Conservation (phyloP, 1,140 invertebrate genomes). For the Brachionus calyciflorus region DNA sequence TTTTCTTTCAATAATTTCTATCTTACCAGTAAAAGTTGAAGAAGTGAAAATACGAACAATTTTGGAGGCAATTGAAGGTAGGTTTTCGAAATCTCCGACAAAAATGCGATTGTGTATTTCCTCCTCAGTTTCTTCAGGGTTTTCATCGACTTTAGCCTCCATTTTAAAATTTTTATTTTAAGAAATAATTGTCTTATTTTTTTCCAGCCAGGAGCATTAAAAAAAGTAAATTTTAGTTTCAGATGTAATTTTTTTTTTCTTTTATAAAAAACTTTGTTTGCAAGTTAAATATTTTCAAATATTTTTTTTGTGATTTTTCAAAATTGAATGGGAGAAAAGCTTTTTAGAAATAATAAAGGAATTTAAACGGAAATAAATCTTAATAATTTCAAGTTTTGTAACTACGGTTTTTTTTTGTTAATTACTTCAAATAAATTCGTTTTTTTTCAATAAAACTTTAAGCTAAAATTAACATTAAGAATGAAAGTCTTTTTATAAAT, state of each 20-base stretch:
- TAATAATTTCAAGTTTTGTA: background rate
- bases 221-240: too few relatives aligned
- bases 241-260: too few relatives aligned
- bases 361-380: background rate
- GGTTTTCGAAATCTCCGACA: slow-evolving; percentile 76
- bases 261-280: too few relatives aligned
- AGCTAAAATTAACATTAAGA: background rate
- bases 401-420: slow-evolving; percentile 32
- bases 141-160: slow-evolving; percentile 6
- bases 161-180: background rate
- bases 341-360: background rate
- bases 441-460: too few relatives aligned
- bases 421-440: background rate
- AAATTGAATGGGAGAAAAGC: background rate
- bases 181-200: too few relatives aligned
- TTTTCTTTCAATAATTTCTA: background rate
- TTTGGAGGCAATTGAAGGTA: slow-evolving; percentile 92
- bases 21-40: slow-evolving; percentile 91
- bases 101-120: slow-evolving; percentile 77
- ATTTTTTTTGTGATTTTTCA: background rate
- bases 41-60: slow-evolving; percentile 97
- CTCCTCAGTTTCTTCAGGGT: slow-evolving; percentile 47
- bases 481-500: too few relatives aligned
- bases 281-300: background rate
- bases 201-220: too few relatives aligned